Evolutionary conservation across 2,797 vertebrate species (phyloP).

Genomic region (Gorsachius magnificus): DNA sequence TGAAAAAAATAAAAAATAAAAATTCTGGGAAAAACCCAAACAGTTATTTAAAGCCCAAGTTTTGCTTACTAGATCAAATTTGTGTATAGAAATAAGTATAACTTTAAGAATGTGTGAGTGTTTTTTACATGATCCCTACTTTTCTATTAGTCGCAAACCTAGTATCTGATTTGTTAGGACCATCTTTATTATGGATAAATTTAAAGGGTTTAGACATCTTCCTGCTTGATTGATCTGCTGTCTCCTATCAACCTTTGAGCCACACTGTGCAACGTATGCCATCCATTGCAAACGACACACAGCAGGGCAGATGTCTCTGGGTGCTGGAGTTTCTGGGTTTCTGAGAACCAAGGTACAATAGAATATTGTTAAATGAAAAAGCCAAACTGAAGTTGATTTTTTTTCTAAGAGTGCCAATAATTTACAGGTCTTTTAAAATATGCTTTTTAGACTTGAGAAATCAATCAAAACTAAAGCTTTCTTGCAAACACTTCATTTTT

Average conservation of each 20-base stretch:
- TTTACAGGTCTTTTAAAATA: not conserved
- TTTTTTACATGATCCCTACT: not conserved
- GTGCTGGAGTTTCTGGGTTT: not conserved
- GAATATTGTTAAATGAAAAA: not conserved
- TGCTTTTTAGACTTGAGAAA: not conserved
- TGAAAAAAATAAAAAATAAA: not conserved
- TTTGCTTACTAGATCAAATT: not conserved
- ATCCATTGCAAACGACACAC: not conserved
- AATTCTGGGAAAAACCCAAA: not conserved
- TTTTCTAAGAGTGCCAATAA: not conserved
- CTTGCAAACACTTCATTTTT: not conserved
- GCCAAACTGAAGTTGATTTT: not conserved
- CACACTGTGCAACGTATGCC: not conserved
- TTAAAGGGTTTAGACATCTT: not conserved
- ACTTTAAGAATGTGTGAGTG: not conserved
- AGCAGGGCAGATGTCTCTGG: not conserved
- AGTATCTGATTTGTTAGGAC: not conserved
- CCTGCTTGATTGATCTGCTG: not conserved
- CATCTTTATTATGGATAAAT: not conserved
- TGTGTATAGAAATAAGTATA: not conserved
- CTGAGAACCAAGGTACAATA: rapidly evolving
- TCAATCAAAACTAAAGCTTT: not conserved
- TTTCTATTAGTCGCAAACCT: not conserved
- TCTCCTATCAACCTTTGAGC: not conserved
- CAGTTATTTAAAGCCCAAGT: not conserved